Conservation (phyloP, 2,888 invertebrate genomes). For the Tromatobia lineatoria region DNA sequence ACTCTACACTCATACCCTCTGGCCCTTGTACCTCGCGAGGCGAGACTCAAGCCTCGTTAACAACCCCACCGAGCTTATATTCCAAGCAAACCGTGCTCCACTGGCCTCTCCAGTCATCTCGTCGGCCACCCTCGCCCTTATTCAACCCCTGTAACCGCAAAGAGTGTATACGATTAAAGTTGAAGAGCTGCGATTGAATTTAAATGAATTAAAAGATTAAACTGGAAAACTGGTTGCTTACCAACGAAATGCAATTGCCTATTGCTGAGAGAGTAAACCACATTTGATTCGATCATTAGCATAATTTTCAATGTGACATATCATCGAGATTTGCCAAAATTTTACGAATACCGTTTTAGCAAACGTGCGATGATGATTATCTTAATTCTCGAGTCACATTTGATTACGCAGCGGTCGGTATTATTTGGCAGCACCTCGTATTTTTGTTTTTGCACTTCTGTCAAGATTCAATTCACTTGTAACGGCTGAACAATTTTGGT, state of each 20-base stretch:
- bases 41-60: constrained; percentile 49
- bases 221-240: constrained; percentile 34
- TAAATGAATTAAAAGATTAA: constrained; percentile 30
- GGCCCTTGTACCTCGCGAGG: constrained; percentile 24
- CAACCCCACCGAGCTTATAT: constrained; percentile 39
- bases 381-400: no score
- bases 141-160: constrained; percentile 20
- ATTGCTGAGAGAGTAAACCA: not conserved
- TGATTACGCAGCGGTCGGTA: no score
- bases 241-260: not conserved
- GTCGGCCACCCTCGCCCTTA: not conserved
- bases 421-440: no score
- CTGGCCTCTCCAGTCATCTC: constrained; percentile 29
- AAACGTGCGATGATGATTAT: no score
- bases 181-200: constrained; percentile 38
- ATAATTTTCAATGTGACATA: not conserved
- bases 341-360: not conserved
- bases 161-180: constrained; percentile 21
- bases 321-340: not conserved
- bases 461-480: no score
- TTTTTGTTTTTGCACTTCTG: no score
- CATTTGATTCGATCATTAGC: not conserved
- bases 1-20: constrained; percentile 14
- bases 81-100: constrained; percentile 26
- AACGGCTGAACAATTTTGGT: no score